These are phyloP conservation scores for Drosophila acutilabella DNA, from an alignment of 2,888 invertebrate species.

Conservation along the genomic window DNA sequence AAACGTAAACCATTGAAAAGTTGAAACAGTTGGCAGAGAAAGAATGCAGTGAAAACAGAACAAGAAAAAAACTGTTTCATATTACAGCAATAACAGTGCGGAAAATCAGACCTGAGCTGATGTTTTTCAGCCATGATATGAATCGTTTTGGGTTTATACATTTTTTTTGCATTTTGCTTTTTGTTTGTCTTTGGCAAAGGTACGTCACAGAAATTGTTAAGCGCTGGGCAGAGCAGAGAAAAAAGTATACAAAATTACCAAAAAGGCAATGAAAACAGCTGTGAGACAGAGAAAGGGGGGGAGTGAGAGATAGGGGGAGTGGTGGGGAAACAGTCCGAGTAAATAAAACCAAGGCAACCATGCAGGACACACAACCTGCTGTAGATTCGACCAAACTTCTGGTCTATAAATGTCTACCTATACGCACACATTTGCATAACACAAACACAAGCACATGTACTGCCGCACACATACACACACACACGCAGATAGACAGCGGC, in stretches of 20 bases:
- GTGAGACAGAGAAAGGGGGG: neutral
- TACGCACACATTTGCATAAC: slow-evolving; percentile 64
- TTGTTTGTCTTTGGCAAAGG: slow-evolving; percentile 39
- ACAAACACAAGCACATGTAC: slow-evolving; percentile 32
- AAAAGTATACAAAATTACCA: slow-evolving; percentile 39
- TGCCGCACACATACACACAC: slow-evolving; percentile 1
- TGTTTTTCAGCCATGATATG: slow-evolving; percentile 53
- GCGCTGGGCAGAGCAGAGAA: slow-evolving; percentile 14
- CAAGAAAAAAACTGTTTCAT: slow-evolving; percentile 57
- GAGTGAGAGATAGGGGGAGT: neutral
- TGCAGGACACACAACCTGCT: slow-evolving; percentile 42
- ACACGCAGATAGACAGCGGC: slow-evolving; percentile 46
- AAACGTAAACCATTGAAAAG: slow-evolving; percentile 19
- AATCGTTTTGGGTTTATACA: slow-evolving; percentile 25
- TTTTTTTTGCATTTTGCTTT: slow-evolving; percentile 3
- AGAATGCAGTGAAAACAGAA: neutral
- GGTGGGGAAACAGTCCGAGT: slow-evolving; percentile 40
- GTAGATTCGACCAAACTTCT: slow-evolving; percentile 66
- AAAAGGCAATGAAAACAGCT: slow-evolving; percentile 24
- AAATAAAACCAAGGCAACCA: slow-evolving; percentile 74
- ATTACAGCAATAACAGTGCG: slow-evolving; percentile 71
- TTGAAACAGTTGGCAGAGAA: slow-evolving; percentile 16
- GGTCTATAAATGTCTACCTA: slow-evolving; percentile 75
- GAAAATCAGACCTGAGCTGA: slow-evolving; percentile 64
- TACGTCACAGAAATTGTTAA: slow-evolving; percentile 36